phyloP scores from a whole-genome alignment of 2,797 vertebrate genomes.

The Gallinago nigripennis region DNA sequence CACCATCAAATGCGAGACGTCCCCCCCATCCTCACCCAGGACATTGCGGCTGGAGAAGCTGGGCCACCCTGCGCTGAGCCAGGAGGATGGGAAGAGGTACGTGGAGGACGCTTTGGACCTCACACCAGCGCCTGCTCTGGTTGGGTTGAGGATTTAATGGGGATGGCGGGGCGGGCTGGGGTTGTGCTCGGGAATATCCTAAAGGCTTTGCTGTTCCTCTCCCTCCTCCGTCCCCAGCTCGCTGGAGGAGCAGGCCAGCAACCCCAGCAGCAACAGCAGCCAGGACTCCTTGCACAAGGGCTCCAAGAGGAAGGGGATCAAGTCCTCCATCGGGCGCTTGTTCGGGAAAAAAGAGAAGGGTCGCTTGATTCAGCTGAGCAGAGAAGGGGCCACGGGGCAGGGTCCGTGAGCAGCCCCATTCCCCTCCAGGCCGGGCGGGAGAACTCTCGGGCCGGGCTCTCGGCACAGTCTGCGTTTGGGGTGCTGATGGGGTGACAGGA shows the following conservation, averaged over 20 bases:
- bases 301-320: conserved; percentile 94
- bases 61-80: conserved; percentile 89
- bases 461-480: neutral
- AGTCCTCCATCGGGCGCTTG: conserved; percentile 92
- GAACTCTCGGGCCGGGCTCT: neutral
- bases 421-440: neutral
- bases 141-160: neutral
- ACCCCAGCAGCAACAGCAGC: conserved; percentile 80
- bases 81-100: conserved; percentile 93
- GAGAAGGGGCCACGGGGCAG: conserved; percentile 82
- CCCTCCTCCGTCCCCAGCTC: conserved; percentile 60
- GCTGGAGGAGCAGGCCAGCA: conserved; percentile 77
- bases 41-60: conserved; percentile 89
- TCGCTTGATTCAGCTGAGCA: conserved; percentile 84
- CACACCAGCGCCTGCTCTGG: neutral
- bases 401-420: conserved; percentile 67
- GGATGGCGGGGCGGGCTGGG: neutral
- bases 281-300: conserved; percentile 83
- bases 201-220: conserved; percentile 42
- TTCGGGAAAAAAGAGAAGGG: conserved; percentile 97
- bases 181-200: neutral
- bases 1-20: conserved; percentile 97
- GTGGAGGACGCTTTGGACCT: neutral
- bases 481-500: neutral
- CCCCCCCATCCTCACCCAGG: conserved; percentile 93